phyloP scores from a whole-genome alignment of 2,797 vertebrate species.

The Fringilla coelebs region DNA sequence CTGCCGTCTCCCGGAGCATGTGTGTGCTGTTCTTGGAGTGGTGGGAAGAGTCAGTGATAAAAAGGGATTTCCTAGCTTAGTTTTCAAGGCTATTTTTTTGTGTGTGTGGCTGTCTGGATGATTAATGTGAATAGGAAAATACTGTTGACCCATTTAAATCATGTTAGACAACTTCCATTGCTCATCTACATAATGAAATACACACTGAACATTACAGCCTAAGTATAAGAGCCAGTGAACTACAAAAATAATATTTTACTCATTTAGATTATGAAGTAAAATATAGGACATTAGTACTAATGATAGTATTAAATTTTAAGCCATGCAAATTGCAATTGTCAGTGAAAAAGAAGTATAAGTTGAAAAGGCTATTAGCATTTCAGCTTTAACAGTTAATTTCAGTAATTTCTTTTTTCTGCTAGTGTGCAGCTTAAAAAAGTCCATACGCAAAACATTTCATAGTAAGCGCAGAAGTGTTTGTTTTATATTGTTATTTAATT shows the following conservation, averaged over 20 bases:
- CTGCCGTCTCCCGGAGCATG: neutral
- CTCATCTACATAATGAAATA: slow-evolving; percentile 78
- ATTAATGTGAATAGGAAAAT: slow-evolving; percentile 80
- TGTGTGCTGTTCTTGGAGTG: neutral
- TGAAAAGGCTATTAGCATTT: slow-evolving; percentile 63
- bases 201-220: slow-evolving; percentile 65
- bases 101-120: slow-evolving; percentile 66
- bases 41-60: slow-evolving; percentile 9
- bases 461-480: slow-evolving; percentile 40
- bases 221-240: slow-evolving; percentile 62
- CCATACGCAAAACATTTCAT: slow-evolving; percentile 37
- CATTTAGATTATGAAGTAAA: slow-evolving; percentile 74
- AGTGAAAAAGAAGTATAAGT: slow-evolving; percentile 67
- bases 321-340: slow-evolving; percentile 70
- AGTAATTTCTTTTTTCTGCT: slow-evolving; percentile 1
- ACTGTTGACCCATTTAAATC: slow-evolving; percentile 81
- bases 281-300: slow-evolving; percentile 68
- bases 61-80: slow-evolving; percentile 61
- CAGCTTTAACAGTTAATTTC: slow-evolving; percentile 65
- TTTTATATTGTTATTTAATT: slow-evolving; percentile 50
- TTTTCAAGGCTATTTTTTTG: slow-evolving; percentile 37
- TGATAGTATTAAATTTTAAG: slow-evolving; percentile 73
- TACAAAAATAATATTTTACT: slow-evolving; percentile 73
- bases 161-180: slow-evolving; percentile 72
- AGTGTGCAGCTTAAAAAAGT: slow-evolving; percentile 21